Conservation (phyloP, 2,888 invertebrate species). For the Pomacea canaliculata region DNA sequence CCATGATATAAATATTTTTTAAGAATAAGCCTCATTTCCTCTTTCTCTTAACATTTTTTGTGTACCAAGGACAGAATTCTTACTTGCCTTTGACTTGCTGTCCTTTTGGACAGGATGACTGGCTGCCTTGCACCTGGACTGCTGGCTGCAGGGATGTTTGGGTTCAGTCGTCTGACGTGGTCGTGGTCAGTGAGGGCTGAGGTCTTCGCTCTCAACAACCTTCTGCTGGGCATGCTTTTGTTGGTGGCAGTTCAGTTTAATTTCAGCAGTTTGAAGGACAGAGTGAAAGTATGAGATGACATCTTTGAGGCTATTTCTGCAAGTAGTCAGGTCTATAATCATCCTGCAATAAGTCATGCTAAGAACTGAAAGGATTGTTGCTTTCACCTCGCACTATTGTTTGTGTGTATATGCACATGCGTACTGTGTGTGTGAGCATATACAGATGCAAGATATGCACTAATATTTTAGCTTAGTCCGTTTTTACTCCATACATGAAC, state of each 20-base stretch:
- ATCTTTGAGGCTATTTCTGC: neutral
- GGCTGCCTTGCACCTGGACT: conserved; percentile 44
- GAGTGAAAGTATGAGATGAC: conserved; percentile 16
- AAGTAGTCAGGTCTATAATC: no score
- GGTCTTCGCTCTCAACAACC: conserved; percentile 66
- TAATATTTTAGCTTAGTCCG: no score
- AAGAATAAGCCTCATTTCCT: no score
- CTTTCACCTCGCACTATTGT: neutral
- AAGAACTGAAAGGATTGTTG: no score
- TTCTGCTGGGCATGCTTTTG: conserved; percentile 56
- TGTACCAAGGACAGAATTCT: no score
- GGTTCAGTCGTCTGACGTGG: conserved; percentile 62
- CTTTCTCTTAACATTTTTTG: no score
- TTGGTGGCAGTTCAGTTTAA: conserved; percentile 48
- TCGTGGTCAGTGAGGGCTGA: conserved; percentile 64
- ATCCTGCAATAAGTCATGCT: no score
- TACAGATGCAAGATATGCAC: no score
- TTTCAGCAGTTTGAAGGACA: conserved; percentile 11
- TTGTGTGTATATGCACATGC: neutral
- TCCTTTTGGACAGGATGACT: conserved; percentile 40
- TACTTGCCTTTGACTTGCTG: no score
- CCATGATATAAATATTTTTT: no score
- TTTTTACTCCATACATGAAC: no score
- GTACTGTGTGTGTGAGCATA: neutral
- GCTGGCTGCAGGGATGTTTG: conserved; percentile 54